Percentiles rank a stretch among this genome's conserved stretches.
Evolutionary conservation across 2,888 invertebrate species (phyloP).

Genomic region (Lamellibrachia columna): DNA sequence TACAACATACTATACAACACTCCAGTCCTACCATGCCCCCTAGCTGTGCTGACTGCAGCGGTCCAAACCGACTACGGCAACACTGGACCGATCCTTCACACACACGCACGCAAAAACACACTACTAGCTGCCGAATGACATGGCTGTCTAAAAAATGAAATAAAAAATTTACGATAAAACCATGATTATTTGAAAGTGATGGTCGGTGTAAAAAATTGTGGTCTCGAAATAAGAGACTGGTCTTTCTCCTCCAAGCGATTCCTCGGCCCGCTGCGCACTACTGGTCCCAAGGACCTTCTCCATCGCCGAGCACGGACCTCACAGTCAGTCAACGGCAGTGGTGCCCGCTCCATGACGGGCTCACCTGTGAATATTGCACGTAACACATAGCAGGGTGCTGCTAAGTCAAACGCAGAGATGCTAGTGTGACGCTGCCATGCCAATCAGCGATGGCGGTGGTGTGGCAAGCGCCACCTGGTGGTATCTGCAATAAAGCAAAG

Average conservation of each 20-base stretch:
- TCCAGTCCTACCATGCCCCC: not conserved
- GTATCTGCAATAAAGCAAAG: slow-evolving; percentile 42
- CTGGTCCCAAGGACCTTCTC: not conserved
- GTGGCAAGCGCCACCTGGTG: slow-evolving; percentile 48
- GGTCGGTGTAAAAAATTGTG: not conserved
- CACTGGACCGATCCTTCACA: not conserved
- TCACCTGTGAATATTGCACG: not conserved
- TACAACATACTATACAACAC: slow-evolving; percentile 12
- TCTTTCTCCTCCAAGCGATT: not conserved
- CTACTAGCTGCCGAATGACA: not conserved
- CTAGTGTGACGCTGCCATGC: slow-evolving; percentile 35
- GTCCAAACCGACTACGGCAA: not conserved
- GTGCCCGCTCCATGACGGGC: not conserved
- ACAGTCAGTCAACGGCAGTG: not conserved
- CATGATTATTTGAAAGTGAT: not conserved
- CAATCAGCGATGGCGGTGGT: slow-evolving; percentile 44
- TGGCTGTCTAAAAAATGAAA: not conserved
- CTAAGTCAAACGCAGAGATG: not conserved
- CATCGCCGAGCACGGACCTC: not conserved
- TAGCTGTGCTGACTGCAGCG: not conserved
- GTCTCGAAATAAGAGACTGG: not conserved
- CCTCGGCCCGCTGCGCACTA: not conserved
- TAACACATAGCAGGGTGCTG: not conserved
- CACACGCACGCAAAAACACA: not conserved
- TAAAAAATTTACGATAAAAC: not conserved